Base-by-base conservation (phyloP, 1,140 invertebrate species). In the Coptotermes formosanus region DNA sequence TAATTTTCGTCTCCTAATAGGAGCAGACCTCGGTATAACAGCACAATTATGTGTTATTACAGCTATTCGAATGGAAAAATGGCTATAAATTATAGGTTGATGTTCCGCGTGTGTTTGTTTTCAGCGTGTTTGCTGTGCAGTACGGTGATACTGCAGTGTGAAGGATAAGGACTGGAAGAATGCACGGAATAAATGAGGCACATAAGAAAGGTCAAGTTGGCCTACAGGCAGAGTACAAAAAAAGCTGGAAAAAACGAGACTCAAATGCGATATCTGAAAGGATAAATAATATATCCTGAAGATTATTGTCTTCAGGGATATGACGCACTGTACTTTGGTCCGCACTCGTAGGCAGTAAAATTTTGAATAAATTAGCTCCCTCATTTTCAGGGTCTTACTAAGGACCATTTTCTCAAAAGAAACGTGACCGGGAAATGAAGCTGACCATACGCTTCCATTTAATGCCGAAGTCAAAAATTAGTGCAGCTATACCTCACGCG, bases 41-140 rank as follows among this genome's bases (percentile, higher is more conserved):
- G n/a, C 64, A 75, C 64, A 75, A 75, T 75, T n/a, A 75, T 75
- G 64, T 75, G 64, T 25, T 75, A 75, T 75, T 75, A 75, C n/a
- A 75, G n/a, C 1, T 12, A 30, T 75, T 75, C 64, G 64, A 75
- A 75, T 75, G 25, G 64, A 75, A 75, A 75, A 75, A 75, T 75
- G 64, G 64, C 64, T 75, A 75, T 75, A 75, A 75, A 75, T 75
- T 75, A 75, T 30, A n/a, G 64, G 64, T 75, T 75, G 64, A 75
- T n/a, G 25, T 75, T 75, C n/a, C 25, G 1, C 9, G 64, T n/a
- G 64, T 75, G 14, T 75, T 75, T 75, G 64, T 75, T 75, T 75
- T 75, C 64, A 30, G 25, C n/a, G n/a, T 6, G n/a, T n/a, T 2
- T 16, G 25, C n/a, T 14, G 25, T 30, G 64, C 64, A 30, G 64